Evolutionary conservation across 2,113 vertebrate genomes (phyloP), one percentile per base, ranked within the genome.

Genomic region (Alligator sinensis): DNA sequence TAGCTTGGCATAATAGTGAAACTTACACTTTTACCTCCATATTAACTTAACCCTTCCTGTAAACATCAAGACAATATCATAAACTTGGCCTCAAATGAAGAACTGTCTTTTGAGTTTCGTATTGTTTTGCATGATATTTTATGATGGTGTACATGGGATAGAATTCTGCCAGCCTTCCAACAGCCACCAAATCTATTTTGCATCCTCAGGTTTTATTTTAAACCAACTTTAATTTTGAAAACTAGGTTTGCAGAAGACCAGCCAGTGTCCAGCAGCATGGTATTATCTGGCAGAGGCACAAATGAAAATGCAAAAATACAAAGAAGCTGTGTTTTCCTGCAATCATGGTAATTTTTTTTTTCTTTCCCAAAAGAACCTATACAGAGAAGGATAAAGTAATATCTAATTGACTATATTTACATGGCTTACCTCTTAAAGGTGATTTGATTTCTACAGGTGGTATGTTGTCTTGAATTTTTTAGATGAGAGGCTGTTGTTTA

Each of bases 221-320:
- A 59, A 81, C 30, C 58, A 86, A 90, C 6, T 58, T 6, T 74
- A 59, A 4, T 84, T 77, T 63, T 15, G 21, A 74, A 62, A 66
- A 19, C 27, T 84, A 99, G 99, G 99, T 77, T 92, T 99, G 92
- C 98, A 98, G 89, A 98, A 97, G 92, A 97, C 94, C 47, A 97
- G 87, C 76, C 97, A 96, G 55, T 98, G 98, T 82, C 93, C 96
- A 78, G 61, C 91, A 84, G 99, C 98, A 14, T 99, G 99, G 99
- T 94, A 64, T 97, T 98, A 98, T 91, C 96, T 99, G 92, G 99
- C 98, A 81, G 97, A 99, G 94, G 97, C 98, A 72, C 98, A 99
- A 74, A 88, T 99, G 91, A 99, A 98, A 97, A 97, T 98, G 96
- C 99, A 99, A 89, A 98, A 96, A 87, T 97, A 98, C 81, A 96